Evolutionary conservation across 1,140 invertebrate species (phyloP), one percentile per base, ranked within the genome.

Genomic region (Scaptodrosophila lebanonensis): DNA sequence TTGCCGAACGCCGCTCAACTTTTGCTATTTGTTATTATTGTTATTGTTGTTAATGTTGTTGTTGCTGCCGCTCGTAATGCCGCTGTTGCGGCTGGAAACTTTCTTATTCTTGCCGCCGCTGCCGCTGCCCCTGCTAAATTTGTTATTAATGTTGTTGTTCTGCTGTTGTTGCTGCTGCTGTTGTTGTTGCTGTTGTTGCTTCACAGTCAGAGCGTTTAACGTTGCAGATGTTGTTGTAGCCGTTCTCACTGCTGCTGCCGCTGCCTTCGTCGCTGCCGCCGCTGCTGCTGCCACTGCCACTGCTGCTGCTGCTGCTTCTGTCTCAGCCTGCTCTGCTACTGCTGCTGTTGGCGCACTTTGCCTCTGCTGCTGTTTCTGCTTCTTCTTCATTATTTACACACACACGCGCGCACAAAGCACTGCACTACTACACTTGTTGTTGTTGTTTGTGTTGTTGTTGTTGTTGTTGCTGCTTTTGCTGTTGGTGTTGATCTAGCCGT

Each of bases 1-100:
- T 57, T 77, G 73, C 73, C 72, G 73, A 79, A 77, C 73, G 73
- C 73, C 79, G 64, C 56, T 72, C 59, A 77, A 68, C 79, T 77
- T 77, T 68, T 79, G 73, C 73, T 77, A 77, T 77, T 77, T 76
- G 35, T 76, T 77, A 8, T 25, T 25, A 25, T 25, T 25, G 22
- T 25, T 25, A 48, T 79, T 79, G 73, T 70, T 71, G 56, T 67
- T 75, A 39, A 51, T 70, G 32, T 53, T 57, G 57, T 62, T 77
- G 68, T 54, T 79, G 45, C 59, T 62, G 59, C 72, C 73, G 57
- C 72, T 73, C 54, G 73, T 79, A 51, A 66, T 63, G 45, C 56
- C 67, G 25, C 60, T 61, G 42, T 60, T 67, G 60, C 40, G 42
- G 32, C 22, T 51, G 59, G n/a, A n/a, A n/a, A n/a, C n/a, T n/a